Conservation (phyloP, 92 coral and sea anemone genomes). For the Palythoa caribaeorum region DNA sequence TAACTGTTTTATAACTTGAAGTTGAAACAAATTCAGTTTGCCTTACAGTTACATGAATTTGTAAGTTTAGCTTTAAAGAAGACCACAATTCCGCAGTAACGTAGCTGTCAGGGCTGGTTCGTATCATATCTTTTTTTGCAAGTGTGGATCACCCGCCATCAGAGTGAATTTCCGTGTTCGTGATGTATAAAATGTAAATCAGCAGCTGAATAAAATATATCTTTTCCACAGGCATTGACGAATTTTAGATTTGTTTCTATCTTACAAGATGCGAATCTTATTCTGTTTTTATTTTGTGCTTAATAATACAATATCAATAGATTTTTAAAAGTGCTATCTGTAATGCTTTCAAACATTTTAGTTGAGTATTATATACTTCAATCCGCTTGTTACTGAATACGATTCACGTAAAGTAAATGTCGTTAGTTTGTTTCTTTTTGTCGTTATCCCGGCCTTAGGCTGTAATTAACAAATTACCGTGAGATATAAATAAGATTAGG, state of each 20-base stretch:
- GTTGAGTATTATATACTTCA: no score
- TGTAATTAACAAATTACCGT: slow-evolving; percentile 15
- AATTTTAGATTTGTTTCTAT: background rate
- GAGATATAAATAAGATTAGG: background rate
- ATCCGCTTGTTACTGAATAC: no score
- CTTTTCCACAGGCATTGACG: background rate
- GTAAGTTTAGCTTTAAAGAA: background rate
- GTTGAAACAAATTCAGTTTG: slow-evolving; percentile 5
- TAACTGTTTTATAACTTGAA: slow-evolving; percentile 14
- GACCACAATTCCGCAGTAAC: background rate
- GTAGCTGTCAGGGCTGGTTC: no score
- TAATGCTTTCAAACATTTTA: no score
- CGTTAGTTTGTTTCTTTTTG: slow-evolving; percentile 17
- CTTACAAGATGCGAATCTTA: background rate
- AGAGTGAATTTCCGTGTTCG: background rate
- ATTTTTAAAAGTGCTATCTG: background rate
- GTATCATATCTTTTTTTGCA: background rate
- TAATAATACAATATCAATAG: background rate
- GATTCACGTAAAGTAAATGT: background rate
- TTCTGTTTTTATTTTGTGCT: background rate
- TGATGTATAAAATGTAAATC: background rate
- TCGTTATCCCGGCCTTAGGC: slow-evolving; percentile 1
- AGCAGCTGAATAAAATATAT: slow-evolving; percentile 11
- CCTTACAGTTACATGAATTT: background rate
- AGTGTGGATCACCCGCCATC: slow-evolving; percentile 14